Evolutionary conservation across 2,797 vertebrate genomes (phyloP).

Genomic region (Melanotaenia parkinsoni): DNA sequence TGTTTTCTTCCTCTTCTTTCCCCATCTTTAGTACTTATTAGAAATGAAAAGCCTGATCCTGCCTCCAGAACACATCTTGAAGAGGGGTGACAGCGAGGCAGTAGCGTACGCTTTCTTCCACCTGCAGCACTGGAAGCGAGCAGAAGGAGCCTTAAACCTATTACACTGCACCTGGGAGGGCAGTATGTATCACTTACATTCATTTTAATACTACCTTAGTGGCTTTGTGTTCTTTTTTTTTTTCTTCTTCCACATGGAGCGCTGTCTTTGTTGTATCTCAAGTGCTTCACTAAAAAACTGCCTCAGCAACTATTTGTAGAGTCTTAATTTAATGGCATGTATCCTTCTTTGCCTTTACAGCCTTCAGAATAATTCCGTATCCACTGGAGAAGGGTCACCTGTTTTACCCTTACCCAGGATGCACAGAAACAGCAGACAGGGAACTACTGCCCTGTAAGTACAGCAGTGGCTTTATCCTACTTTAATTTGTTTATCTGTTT

Average conservation of each 20-base stretch:
- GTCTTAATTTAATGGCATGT: conserved; percentile 1
- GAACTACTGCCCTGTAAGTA: conserved; percentile 94
- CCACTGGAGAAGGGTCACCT: conserved; percentile 98
- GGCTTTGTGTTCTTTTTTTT: not conserved
- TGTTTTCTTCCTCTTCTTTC: conserved; percentile 5
- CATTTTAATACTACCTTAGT: not conserved
- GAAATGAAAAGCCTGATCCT: conserved; percentile 99
- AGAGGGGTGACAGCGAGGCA: conserved; percentile 97
- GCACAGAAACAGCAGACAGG: conserved; percentile 97
- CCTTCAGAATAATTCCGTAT: conserved; percentile 98
- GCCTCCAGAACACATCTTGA: conserved; percentile 98
- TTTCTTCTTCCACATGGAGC: not conserved
- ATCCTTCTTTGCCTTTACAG: conserved; percentile 71
- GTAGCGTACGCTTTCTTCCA: conserved; percentile 98
- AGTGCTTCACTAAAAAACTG: conserved; percentile 2
- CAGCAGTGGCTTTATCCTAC: not conserved
- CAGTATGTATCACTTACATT: conserved; percentile 60
- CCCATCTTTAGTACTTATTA: conserved; percentile 90
- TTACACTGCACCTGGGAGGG: conserved; percentile 98
- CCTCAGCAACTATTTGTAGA: not conserved
- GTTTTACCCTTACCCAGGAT: conserved; percentile 98
- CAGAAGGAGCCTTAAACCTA: conserved; percentile 96
- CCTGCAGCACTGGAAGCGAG: conserved; percentile 99
- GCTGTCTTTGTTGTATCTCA: conserved; percentile 10
- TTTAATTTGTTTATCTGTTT: not conserved